phyloP scores from a whole-genome alignment of 2,797 vertebrate species.

The Fistularia commersonii region DNA sequence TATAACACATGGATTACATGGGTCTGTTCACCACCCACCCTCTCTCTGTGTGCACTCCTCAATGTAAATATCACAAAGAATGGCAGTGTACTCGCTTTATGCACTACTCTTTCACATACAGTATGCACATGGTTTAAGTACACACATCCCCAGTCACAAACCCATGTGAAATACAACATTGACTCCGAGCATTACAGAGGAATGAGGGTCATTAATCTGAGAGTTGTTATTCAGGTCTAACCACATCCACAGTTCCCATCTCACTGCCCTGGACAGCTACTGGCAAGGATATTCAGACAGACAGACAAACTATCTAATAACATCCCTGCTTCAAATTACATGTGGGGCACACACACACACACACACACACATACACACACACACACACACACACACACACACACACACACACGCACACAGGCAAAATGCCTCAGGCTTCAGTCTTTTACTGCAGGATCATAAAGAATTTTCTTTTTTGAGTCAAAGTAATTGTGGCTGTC shows the following conservation, averaged over 20 bases:
- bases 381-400: neutral
- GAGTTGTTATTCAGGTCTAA: conserved; percentile 45
- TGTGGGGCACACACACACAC: conserved; percentile 6
- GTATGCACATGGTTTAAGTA: conserved; percentile 9
- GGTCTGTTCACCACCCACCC: conserved; percentile 11
- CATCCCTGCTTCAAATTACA: conserved; percentile 23
- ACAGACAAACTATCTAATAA: conserved; percentile 23
- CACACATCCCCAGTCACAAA: conserved; percentile 25
- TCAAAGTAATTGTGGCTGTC: neutral
- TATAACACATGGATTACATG: conserved; percentile 25
- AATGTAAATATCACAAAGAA: conserved; percentile 32
- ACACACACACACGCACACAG: neutral
- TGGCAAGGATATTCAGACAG: conserved; percentile 12
- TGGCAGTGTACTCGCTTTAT: conserved; percentile 2
- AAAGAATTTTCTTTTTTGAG: conserved; percentile 11
- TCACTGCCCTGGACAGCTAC: conserved; percentile 10
- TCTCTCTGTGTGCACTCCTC: conserved; percentile 8
- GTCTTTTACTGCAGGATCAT: conserved; percentile 9
- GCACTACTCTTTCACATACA: conserved; percentile 5
- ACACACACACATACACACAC: neutral
- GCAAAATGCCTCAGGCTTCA: conserved; percentile 7
- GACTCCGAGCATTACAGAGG: conserved; percentile 20
- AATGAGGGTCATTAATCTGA: conserved; percentile 33
- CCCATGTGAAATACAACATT: conserved; percentile 23
- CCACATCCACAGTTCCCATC: conserved; percentile 23